These are phyloP conservation scores for Euspilapteryx auroguttella DNA, from an alignment of 2,888 invertebrate species.

Conservation along the genomic window DNA sequence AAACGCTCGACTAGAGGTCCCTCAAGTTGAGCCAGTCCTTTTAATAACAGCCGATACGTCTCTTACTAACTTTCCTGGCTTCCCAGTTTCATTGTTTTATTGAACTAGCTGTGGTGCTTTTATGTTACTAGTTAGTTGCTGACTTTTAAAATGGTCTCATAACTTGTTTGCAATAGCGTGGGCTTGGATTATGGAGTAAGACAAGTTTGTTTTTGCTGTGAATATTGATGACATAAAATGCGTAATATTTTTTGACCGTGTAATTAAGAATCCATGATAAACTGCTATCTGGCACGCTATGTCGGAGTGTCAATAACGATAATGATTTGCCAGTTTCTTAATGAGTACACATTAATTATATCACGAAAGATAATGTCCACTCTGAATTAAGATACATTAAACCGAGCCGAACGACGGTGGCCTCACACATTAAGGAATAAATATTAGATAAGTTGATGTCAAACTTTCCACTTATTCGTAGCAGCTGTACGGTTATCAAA, in stretches of 20 bases:
- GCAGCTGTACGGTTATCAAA: constrained; percentile 46
- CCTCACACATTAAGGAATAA: too few relatives aligned
- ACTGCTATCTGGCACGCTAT: neutral
- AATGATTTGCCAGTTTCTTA: neutral
- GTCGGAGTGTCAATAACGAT: neutral
- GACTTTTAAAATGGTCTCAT: too few relatives aligned
- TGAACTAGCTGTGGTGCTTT: neutral
- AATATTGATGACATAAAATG: too few relatives aligned
- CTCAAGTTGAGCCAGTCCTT: constrained; percentile 43
- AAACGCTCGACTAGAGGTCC: constrained; percentile 49
- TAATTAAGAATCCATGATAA: neutral
- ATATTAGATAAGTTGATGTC: too few relatives aligned
- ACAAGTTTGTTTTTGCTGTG: too few relatives aligned
- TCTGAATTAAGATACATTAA: too few relatives aligned
- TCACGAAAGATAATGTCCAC: too few relatives aligned
- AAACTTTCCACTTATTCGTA: constrained; percentile 27
- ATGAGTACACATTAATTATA: neutral
- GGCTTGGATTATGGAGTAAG: too few relatives aligned
- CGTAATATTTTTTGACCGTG: neutral
- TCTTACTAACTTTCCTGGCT: constrained; percentile 23
- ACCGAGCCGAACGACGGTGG: too few relatives aligned
- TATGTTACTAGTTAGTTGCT: neutral
- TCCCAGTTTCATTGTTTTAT: constrained; percentile 2
- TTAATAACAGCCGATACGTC: constrained; percentile 59
- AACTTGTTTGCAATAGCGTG: too few relatives aligned